A percentile compares a stretch with the other conserved stretches of the same genome.
Conservation (phyloP, 1,140 invertebrate species). For the Orchestia grillus region DNA sequence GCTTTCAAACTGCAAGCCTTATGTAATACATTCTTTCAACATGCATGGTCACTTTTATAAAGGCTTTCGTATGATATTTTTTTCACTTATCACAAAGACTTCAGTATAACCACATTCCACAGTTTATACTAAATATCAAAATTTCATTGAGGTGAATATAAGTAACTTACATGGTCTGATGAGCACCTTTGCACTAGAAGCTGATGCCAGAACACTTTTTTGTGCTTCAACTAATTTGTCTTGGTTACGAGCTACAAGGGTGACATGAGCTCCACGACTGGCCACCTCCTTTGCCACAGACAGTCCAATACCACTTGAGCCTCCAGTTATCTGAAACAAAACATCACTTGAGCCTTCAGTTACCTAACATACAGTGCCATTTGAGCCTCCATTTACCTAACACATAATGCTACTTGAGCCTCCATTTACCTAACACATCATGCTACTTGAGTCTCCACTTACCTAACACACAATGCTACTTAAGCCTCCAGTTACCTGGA, state of each 20-base stretch:
- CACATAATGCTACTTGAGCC: not conserved
- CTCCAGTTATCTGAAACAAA: conserved; percentile 82
- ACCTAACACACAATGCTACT: no score
- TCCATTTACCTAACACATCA: conserved; percentile 76
- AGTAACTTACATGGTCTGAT: conserved; percentile 78
- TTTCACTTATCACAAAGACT: not conserved
- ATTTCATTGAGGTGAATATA: conserved; percentile 55
- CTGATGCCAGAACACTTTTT: conserved; percentile 74
- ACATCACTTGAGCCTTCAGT: conserved; percentile 72
- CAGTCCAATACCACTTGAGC: conserved; percentile 95
- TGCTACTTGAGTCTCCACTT: not conserved
- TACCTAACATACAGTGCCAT: conserved; percentile 72
- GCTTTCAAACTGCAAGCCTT: no score
- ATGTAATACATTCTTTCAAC: not conserved
- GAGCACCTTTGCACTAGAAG: conserved; percentile 69
- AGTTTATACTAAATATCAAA: not conserved
- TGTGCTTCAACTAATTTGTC: conserved; percentile 78
- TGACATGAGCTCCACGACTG: conserved; percentile 83
- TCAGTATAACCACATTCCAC: no score
- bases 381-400: conserved; percentile 76
- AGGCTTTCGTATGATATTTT: not conserved
- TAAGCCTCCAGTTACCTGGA: no score
- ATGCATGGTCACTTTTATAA: not conserved
- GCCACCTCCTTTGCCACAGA: conserved; percentile 83
- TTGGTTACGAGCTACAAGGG: conserved; percentile 87